Conservation (phyloP, 35 echinoderm and acorn worm genomes). For the Apostichopus californicus region DNA sequence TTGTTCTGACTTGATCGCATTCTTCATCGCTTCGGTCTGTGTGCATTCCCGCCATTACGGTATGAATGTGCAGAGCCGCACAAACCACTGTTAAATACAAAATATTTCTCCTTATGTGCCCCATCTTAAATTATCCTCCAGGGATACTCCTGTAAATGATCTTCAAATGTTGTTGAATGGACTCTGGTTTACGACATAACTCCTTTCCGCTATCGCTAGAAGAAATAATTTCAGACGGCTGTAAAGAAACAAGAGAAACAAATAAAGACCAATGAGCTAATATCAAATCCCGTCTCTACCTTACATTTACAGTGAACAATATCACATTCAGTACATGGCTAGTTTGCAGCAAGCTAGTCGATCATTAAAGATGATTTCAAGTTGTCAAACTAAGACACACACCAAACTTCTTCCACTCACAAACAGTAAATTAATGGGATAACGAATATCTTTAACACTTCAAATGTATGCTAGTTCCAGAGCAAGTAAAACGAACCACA, state of each 20-base stretch:
- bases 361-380: too few species aligned
- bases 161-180: neutral
- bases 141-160: neutral
- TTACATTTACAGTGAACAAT: neutral
- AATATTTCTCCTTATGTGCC: neutral
- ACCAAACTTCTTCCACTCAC: too few species aligned
- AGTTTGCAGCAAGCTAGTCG: neutral
- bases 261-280: neutral
- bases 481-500: too few species aligned
- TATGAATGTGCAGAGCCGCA: neutral
- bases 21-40: neutral
- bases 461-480: too few species aligned
- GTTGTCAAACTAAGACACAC: too few species aligned
- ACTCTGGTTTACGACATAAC: neutral
- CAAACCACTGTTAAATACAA: neutral
- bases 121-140: neutral
- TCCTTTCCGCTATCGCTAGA: neutral
- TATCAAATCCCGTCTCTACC: neutral
- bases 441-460: too few species aligned
- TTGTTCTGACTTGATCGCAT: constrained; percentile 15
- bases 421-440: too few species aligned
- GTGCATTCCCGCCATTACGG: constrained; percentile 20
- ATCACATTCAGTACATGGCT: neutral
- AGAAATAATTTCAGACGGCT: neutral
- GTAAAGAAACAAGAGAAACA: neutral